phyloP scores from a whole-genome alignment of 2,113 vertebrate genomes.

The Dasyprocta punctata region DNA sequence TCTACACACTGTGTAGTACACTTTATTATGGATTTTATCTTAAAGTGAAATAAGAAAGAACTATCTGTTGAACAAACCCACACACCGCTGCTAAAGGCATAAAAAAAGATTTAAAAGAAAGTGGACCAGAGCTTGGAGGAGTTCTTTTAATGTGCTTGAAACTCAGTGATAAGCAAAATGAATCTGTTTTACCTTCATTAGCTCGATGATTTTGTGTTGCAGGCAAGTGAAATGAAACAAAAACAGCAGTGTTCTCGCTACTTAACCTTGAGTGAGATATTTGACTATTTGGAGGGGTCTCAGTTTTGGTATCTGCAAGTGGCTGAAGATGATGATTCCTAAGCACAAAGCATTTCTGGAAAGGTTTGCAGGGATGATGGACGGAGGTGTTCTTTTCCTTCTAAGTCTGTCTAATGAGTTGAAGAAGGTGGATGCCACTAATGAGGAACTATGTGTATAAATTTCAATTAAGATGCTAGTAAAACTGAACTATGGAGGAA shows the following conservation, averaged over 20 bases:
- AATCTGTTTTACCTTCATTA: not conserved
- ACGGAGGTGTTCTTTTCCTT: not conserved
- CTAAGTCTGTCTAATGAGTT: not conserved
- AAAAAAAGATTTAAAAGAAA: not conserved
- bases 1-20: not conserved
- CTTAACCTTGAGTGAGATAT: not conserved
- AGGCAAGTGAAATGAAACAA: not conserved
- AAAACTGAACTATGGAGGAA: not conserved
- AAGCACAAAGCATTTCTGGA: not conserved
- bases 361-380: not conserved
- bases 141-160: not conserved
- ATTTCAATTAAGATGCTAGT: not conserved
- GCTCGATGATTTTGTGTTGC: not conserved
- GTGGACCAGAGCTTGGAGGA: not conserved
- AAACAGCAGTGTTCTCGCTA: not conserved
- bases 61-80: not conserved
- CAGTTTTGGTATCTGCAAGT: not conserved
- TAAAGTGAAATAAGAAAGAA: not conserved
- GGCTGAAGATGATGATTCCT: not conserved
- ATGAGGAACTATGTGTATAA: not conserved
- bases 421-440: not conserved
- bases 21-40: not conserved
- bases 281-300: not conserved
- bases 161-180: not conserved
- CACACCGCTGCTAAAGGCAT: not conserved